These are phyloP conservation scores for Brachyhypopomus gauderio DNA, from an alignment of 2,113 vertebrate genomes.

Conservation along the genomic window DNA sequence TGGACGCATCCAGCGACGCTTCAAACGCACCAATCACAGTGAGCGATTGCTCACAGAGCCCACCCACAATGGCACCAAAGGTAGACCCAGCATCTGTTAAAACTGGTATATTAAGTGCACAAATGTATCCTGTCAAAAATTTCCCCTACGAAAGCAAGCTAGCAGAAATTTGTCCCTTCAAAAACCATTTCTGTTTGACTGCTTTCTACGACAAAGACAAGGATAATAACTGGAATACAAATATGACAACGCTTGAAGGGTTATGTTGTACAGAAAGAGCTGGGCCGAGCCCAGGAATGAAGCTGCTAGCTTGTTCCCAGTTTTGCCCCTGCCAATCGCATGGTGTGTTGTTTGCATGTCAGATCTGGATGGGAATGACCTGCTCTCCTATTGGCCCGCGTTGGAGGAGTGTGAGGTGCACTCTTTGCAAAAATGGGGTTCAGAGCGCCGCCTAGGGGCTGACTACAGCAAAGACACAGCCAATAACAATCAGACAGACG, in stretches of 20 bases:
- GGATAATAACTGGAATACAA: no score
- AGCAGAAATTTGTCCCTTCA: background rate
- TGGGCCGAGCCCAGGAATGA: background rate
- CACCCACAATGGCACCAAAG: conserved; percentile 85
- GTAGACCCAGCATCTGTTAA: conserved; percentile 64
- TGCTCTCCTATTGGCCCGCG: conserved; percentile 95
- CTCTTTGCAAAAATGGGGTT: conserved; percentile 95
- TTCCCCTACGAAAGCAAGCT: background rate
- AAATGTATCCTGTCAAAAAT: background rate
- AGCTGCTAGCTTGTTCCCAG: background rate
- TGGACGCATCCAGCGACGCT: conserved; percentile 89
- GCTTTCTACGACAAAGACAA: background rate
- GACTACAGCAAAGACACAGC: conserved; percentile 91
- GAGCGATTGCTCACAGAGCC: conserved; percentile 91
- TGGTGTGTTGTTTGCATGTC: conserved; percentile 57
- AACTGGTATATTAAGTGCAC: background rate
- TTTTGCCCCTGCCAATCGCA: conserved; percentile 28
- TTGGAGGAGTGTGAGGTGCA: conserved; percentile 88
- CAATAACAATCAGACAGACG: conserved; percentile 92
- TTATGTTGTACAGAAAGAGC: no score
- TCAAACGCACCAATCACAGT: conserved; percentile 87
- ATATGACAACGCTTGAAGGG: no score
- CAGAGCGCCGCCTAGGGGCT: conserved; percentile 89
- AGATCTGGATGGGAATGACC: conserved; percentile 97
- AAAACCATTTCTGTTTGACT: background rate